phyloP scores from a whole-genome alignment of 2,888 invertebrate genomes.

The Macrosoma leucophasiata region DNA sequence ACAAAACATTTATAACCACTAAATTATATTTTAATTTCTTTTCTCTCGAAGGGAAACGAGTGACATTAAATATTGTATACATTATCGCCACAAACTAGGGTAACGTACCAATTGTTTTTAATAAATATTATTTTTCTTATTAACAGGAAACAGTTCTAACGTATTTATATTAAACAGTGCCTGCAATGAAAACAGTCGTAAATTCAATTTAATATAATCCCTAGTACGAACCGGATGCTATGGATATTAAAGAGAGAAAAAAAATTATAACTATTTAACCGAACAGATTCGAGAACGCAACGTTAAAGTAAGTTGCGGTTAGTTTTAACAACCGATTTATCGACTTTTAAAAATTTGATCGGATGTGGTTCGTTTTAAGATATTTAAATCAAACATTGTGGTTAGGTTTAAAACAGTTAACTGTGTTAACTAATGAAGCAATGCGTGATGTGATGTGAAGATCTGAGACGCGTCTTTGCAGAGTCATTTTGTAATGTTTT shows the following conservation, averaged over 20 bases:
- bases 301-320: slow-evolving; percentile 57
- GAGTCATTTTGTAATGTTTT: no score
- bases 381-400: slow-evolving; percentile 45
- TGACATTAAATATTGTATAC: slow-evolving; percentile 18
- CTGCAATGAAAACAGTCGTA: slow-evolving; percentile 72
- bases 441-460: no score
- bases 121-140: slow-evolving; percentile 61
- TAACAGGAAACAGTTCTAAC: slow-evolving; percentile 61
- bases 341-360: slow-evolving; percentile 49
- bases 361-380: slow-evolving; percentile 58
- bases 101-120: slow-evolving; percentile 60
- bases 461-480: no score
- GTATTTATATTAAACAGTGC: slow-evolving; percentile 71
- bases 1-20: slow-evolving; percentile 17
- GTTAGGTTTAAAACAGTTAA: no score
- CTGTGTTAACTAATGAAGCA: no score
- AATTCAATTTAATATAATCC: slow-evolving; percentile 70
- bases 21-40: slow-evolving; percentile 22
- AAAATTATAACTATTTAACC: slow-evolving; percentile 53
- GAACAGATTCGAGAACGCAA: no score
- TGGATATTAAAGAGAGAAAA: slow-evolving; percentile 65
- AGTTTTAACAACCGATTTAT: slow-evolving; percentile 53
- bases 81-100: slow-evolving; percentile 38
- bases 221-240: slow-evolving; percentile 56
- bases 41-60: slow-evolving; percentile 10